Evolutionary conservation across 2,888 invertebrate genomes (phyloP), one percentile per base, ranked within the genome.

Genomic region (Scaptomyza parva): DNA sequence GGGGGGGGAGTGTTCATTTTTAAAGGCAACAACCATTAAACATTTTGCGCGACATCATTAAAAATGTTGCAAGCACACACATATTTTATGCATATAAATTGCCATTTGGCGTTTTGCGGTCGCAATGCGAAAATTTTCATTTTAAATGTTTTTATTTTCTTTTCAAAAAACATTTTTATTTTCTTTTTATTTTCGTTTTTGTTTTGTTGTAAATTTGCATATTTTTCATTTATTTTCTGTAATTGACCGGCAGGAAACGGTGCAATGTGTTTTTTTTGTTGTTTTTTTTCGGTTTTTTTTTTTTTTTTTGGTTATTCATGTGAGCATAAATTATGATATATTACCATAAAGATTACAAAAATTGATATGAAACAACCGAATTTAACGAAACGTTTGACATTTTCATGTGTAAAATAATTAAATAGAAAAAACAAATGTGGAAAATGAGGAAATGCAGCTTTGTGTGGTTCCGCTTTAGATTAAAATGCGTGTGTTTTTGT

Each of bases 81-180:
- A 64, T 63, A 41, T 74, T 74, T 78, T 74, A 74, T 80, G 74
- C 62, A 74, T 74, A 80, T 68, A 77, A 78, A 78, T 80, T 74
- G 74, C 77, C 80, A 79, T 78, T 77, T 77, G 79, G 45, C 77
- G 37, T 79, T 78, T 74, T 76, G 80, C 67, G 77, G 80, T 61
- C 43, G 43, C 47, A 53, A 48, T 30, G 73, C 50, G 52, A 64
- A 61, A 76, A 33, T 45, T 50, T 50, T 37, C 9, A 54, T 66
- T 62, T 54, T 47, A 35, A 47, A 22, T 62, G n/a, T 53, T 48
- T 12, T 20, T n/a, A 39, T 44, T 24, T 41, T 41, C 5, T 7
- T 26, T 43, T n/a, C n/a, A n/a, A n/a, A n/a, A n/a, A 26, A 33
- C 24, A 6, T 24, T 24, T 45, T 24, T 62, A 41, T 20, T 47